Evolutionary conservation across 2,797 vertebrate genomes (phyloP).

Genomic region (Anguilla obscura): DNA sequence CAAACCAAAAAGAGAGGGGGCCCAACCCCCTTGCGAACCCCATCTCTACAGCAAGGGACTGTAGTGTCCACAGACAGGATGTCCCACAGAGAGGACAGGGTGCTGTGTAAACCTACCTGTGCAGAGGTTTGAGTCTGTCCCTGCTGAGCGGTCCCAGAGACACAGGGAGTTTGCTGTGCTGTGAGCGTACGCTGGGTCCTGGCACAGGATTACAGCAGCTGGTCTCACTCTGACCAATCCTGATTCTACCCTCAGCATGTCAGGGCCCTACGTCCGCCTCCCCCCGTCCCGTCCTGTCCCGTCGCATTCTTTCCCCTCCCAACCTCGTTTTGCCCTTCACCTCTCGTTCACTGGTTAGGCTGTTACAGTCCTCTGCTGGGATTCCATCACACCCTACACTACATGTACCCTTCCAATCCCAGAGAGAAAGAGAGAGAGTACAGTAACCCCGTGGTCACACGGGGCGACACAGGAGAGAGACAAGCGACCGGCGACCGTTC

Average conservation of each 20-base stretch:
- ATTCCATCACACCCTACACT: not conserved
- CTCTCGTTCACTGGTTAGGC: constrained; percentile 14
- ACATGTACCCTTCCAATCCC: not conserved
- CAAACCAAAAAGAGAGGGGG: not conserved
- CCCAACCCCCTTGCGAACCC: not conserved
- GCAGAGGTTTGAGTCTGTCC: constrained; percentile 54
- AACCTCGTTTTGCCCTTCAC: constrained; percentile 55
- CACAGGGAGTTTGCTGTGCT: constrained; percentile 48
- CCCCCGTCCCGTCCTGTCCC: constrained; percentile 16
- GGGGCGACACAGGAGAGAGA: no score
- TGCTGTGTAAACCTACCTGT: constrained; percentile 18
- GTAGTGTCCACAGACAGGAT: not conserved
- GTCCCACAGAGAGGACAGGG: not conserved
- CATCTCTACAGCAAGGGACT: not conserved
- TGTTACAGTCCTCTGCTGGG: not conserved
- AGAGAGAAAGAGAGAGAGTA: no score
- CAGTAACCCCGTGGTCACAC: no score
- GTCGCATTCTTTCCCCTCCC: constrained; percentile 41
- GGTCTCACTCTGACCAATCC: constrained; percentile 52
- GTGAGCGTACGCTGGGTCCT: constrained; percentile 31
- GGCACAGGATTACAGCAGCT: constrained; percentile 60
- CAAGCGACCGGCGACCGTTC: no score
- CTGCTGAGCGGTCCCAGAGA: constrained; percentile 59
- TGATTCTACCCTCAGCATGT: constrained; percentile 19
- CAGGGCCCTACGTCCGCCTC: constrained; percentile 26